Conservation (phyloP, 2,113 vertebrate genomes). For the Elaphurus davidianus region DNA sequence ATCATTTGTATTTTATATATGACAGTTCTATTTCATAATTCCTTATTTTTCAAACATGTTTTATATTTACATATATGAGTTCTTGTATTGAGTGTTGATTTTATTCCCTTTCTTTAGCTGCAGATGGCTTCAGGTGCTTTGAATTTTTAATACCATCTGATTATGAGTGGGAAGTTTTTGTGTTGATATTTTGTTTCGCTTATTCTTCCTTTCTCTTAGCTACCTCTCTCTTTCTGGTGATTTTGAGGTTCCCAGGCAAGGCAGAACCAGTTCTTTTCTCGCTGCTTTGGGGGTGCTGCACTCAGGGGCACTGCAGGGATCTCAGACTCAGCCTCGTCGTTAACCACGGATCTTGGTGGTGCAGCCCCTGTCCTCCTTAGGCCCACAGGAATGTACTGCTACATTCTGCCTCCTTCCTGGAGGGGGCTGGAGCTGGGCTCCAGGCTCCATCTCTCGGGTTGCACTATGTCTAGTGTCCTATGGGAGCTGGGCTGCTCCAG, state of each 20-base stretch:
- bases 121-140: background rate
- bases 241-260: background rate
- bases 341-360: fast-evolving
- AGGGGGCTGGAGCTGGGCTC: background rate
- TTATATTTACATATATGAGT: background rate
- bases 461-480: background rate
- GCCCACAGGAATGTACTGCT: fast-evolving
- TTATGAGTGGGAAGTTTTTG: background rate
- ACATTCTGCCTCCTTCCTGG: background rate
- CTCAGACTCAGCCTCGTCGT: background rate
- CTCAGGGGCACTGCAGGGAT: background rate
- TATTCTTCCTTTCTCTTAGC: background rate
- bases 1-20: background rate
- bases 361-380: background rate
- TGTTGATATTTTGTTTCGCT: background rate
- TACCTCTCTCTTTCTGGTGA: too few relatives aligned
- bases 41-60: background rate
- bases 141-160: background rate
- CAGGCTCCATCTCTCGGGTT: background rate
- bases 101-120: background rate
- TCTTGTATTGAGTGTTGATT: background rate
- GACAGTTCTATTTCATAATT: background rate
- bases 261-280: background rate
- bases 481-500: background rate
- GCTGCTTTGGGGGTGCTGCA: background rate